These are phyloP conservation scores for Carollia perspicillata DNA, from an alignment of 2,113 vertebrate genomes.

Conservation along the genomic window DNA sequence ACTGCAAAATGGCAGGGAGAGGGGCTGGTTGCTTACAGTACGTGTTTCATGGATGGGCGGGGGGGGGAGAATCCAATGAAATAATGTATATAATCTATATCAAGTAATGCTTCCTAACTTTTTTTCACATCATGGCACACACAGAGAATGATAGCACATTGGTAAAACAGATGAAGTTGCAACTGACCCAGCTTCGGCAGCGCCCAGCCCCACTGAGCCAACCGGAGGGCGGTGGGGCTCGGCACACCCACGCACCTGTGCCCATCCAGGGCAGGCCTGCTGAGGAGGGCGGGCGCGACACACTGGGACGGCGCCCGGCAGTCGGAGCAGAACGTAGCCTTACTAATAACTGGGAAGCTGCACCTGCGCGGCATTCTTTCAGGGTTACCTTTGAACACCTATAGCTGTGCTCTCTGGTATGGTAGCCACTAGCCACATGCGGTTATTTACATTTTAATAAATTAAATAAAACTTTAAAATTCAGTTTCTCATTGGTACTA, in stretches of 20 bases:
- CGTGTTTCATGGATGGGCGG: neutral
- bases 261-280: accelerated
- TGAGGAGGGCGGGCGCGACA: neutral
- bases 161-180: neutral
- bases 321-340: accelerated
- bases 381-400: neutral
- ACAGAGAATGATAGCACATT: neutral
- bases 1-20: neutral
- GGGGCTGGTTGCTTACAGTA: neutral
- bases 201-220: neutral
- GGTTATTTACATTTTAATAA: neutral
- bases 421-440: neutral
- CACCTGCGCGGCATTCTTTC: neutral
- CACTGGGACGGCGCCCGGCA: neutral
- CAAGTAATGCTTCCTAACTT: neutral
- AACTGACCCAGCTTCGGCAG: neutral
- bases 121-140: neutral
- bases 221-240: accelerated
- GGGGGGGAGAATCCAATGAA: neutral
- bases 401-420: neutral
- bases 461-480: neutral
- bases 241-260: neutral
- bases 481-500: neutral
- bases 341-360: neutral
- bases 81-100: accelerated